Evolutionary conservation across 2,113 vertebrate species (phyloP), one percentile per base, ranked within the genome.

Genomic region (Percina caprodes): DNA sequence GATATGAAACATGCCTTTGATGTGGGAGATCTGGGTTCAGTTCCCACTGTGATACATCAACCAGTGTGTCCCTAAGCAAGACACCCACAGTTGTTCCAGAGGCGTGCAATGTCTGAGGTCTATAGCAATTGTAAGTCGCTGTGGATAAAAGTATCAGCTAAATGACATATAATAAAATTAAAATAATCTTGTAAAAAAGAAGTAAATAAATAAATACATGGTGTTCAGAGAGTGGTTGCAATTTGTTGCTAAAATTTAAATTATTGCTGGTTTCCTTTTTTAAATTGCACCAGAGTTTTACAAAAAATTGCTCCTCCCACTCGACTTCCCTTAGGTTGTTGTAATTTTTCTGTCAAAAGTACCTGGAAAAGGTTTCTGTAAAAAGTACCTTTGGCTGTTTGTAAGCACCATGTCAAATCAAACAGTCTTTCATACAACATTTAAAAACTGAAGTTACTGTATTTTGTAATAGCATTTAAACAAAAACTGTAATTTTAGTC

Each of bases 321-420:
- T 82, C 62, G 55, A 69, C 69, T 85, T 88, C 81, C 89, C 69
- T 77, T 33, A 51, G 72, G 90, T 73, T 91, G 84, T 71, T 86
- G 81, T 78, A 82, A 87, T 77, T 89, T 90, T 82, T 86, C 82
- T 86, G 66, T 88, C 89, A 90, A 39, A 39, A 39, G 39, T 39
- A 83, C 74, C 49, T 39, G 39, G 10, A 39, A 10, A 39, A 39
- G 10, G 39, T 39, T 39, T 39, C 9, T 10, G 39, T 42, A 42
- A 80, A 84, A 67, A 71, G 39, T 55, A 78, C 86, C 79, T 81
- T 39, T 8, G 61, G 85, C 79, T 68, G 69, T 84, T 84, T 70
- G n/a, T 49, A 23, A 48, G 69, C 54, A 56, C 54, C 67, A 79
- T 82, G 55, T 83, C 21, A 63, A 69, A 69, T 83, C 21, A 63